Evolutionary conservation across 2,113 vertebrate species (phyloP), one percentile per base, ranked within the genome.

Genomic region (Planiliza haematocheilus): DNA sequence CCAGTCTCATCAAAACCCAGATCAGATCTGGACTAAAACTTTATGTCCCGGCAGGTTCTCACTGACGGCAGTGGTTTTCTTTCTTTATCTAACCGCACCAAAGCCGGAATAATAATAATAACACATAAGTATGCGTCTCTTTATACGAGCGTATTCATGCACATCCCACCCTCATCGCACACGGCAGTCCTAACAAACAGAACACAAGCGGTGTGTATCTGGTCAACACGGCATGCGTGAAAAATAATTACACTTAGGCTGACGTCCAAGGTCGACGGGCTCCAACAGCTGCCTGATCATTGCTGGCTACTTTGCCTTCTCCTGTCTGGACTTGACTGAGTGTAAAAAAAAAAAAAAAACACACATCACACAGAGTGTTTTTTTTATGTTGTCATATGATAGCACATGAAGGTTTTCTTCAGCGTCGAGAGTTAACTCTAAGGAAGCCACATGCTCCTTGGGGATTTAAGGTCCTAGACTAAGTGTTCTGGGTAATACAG

Each of bases 261-360:
- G 89, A 88, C 90, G 89, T 75, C 83, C 86, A 84, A 91, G 89
- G 89, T 87, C 63, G 80, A 88, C 74, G 52, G 73, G 87, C 78
- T 84, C 82, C 84, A 87, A 85, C 86, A 88, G 86, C 89, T 91
- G 87, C 80, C 74, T 73, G 30, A 24, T 74, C 79, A 18, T 77
- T 42, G 61, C 66, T 45, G 67, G 76, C 75, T 83, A 83, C 85
- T 86, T 75, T 72, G 78, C 77, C 76, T 82, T 63, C 72, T 77
- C 70, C 74, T 79, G 83, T 91, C 86, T 82, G 70, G 81, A 88
- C 80, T 81, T 79, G 82, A 69, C 72, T 24, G 64, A 39, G 60
- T 76, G 69, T 79, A 12, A 60, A 50, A 21, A 16, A n/a, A 9
- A n/a, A 36, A 55, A 30, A 61, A 71, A 48, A 55, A 82, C 57